Evolutionary conservation across 2,113 vertebrate genomes (phyloP), one percentile per base, ranked within the genome.

Genomic region (Oryzias melastigma): DNA sequence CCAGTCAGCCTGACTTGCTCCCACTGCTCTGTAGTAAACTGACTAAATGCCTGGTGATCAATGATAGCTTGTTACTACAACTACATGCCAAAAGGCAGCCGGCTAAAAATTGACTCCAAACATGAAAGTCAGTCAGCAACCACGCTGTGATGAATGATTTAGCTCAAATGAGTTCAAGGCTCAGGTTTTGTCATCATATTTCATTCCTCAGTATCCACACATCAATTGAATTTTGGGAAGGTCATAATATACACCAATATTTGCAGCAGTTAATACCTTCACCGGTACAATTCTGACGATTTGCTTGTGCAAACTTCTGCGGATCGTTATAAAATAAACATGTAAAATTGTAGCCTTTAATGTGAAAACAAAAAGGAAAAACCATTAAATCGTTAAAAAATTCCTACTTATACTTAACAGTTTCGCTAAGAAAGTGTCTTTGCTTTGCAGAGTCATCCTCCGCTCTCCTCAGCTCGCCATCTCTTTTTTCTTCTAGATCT

Each of bases 31-130:
- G 6, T 57, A 65, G 65, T 77, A 65, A 73, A 72, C 63, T 10
- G 70, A 63, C 73, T 71, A 64, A 83, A 77, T 25, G 3, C 64
- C 17, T 27, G 2, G 50, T 85, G 74, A 90, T 87, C 87, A 83
- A 86, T 85, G 81, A 73, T n/a, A 43, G 68, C 65, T 71, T 71
- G 71, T 81, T 69, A 62, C 71, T 80, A 75, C 59, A 82, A 75
- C 84, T 73, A 68, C 66, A 71, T 80, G 84, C 81, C 85, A 77
- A 87, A 70, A 83, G 73, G 62, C 64, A 49, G 79, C 79, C 77
- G 57, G 69, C 75, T 81, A 81, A 83, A 83, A 88, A 87, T 81
- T 71, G 82, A 85, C 41, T 69, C 64, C 80, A 78, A 77, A 87
- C 76, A 62, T 68, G 87, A 87, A 85, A 82, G 73, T 59, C 66